Evolutionary conservation across 2,888 invertebrate genomes (phyloP).

Genomic region (Tachystola acroxantha): DNA sequence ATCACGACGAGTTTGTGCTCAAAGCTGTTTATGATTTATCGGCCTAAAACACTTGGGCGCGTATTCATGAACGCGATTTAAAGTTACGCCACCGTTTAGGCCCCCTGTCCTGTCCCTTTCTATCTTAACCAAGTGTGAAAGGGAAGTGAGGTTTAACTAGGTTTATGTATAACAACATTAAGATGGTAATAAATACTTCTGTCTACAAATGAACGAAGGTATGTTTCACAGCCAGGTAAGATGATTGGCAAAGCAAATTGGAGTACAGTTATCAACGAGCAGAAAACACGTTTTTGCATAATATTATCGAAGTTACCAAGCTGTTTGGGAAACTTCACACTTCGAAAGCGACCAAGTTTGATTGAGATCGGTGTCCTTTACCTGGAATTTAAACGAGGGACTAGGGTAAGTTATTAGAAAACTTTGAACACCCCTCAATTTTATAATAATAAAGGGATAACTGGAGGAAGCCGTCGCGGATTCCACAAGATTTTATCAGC

Average conservation of each 20-base stretch:
- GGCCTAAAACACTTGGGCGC: too few species aligned
- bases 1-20: too few species aligned
- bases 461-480: constrained; percentile 20
- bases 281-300: constrained; percentile 25
- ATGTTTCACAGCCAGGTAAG: too few species aligned
- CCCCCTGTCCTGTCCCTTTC: too few species aligned
- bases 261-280: background rate
- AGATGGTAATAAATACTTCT: too few species aligned
- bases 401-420: constrained; percentile 51
- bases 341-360: constrained; percentile 51
- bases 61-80: too few species aligned
- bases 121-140: too few species aligned
- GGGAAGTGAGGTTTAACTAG: too few species aligned
- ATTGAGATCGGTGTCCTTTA: constrained; percentile 55
- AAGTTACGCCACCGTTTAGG: too few species aligned
- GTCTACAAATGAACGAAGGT: too few species aligned
- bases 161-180: too few species aligned
- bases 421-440: constrained; percentile 49
- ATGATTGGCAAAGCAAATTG: background rate
- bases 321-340: constrained; percentile 47
- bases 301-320: constrained; percentile 32
- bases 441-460: constrained; percentile 53
- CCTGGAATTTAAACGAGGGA: constrained; percentile 57
- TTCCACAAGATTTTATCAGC: constrained; percentile 16
- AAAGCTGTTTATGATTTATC: too few species aligned